These are phyloP conservation scores for Orchesellides sinensis DNA, from an alignment of 2,888 invertebrate species.

Conservation along the genomic window DNA sequence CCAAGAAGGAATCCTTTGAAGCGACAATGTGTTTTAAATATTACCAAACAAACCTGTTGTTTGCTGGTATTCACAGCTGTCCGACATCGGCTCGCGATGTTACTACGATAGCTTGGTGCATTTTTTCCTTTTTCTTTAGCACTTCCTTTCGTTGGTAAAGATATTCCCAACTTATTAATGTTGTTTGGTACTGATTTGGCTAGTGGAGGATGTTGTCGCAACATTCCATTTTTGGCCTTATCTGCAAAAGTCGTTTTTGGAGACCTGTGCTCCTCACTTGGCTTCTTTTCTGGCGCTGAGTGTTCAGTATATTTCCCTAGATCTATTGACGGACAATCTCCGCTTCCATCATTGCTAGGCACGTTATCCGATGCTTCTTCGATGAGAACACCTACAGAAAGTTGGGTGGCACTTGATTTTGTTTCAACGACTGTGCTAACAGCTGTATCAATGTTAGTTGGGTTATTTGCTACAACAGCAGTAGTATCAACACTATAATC, in stretches of 20 bases:
- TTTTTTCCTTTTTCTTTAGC: constrained; percentile 24
- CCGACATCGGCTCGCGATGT: constrained; percentile 68
- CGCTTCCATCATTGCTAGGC: constrained; percentile 39
- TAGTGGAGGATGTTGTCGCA: constrained; percentile 51
- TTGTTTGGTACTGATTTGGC: constrained; percentile 65
- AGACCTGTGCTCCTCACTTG: constrained; percentile 8
- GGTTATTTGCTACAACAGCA: constrained; percentile 27
- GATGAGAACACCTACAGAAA: constrained; percentile 67
- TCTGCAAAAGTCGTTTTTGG: constrained; percentile 68
- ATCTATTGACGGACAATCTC: too few relatives aligned
- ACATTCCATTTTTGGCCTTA: constrained; percentile 67
- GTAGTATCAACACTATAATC: constrained; percentile 38
- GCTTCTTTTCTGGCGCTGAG: not conserved
- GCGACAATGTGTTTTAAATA: not conserved
- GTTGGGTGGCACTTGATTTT: constrained; percentile 70
- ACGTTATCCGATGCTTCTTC: constrained; percentile 44
- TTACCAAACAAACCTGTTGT: constrained; percentile 45
- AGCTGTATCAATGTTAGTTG: constrained; percentile 52
- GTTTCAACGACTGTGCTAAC: constrained; percentile 61
- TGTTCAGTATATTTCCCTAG: not conserved
- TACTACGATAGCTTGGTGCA: constrained; percentile 66
- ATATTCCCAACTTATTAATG: constrained; percentile 59
- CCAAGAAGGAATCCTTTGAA: not conserved
- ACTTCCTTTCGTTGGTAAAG: not conserved
- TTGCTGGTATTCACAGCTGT: constrained; percentile 67